Evolutionary conservation across 2,113 vertebrate genomes (phyloP).

Genomic region (Nymphicus hollandicus): DNA sequence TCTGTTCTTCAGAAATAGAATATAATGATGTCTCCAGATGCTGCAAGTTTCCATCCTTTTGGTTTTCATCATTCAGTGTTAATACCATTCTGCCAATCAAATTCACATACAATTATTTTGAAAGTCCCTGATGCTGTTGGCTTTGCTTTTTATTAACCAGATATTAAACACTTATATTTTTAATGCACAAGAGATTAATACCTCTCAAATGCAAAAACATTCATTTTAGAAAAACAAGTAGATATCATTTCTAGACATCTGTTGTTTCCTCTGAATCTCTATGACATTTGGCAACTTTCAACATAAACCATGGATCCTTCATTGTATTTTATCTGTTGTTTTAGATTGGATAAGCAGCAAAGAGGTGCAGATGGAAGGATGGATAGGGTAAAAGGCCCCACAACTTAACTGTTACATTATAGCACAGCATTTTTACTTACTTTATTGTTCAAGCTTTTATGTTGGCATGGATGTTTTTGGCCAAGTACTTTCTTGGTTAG

Average conservation of each 20-base stretch:
- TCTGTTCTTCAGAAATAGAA: background rate
- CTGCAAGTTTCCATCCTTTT: conserved; percentile 4
- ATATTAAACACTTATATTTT: conserved; percentile 34
- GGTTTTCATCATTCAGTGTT: conserved; percentile 20
- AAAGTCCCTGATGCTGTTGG: background rate
- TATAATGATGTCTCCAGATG: conserved; percentile 16
- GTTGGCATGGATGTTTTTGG: background rate
- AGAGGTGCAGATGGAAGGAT: background rate
- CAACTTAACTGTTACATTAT: background rate
- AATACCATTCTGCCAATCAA: conserved; percentile 26
- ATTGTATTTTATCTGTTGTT: background rate
- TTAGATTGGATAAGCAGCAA: background rate
- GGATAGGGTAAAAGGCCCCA: background rate
- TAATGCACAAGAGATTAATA: background rate
- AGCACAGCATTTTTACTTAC: background rate
- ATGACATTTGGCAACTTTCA: background rate
- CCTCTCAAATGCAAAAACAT: background rate
- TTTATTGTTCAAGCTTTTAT: background rate
- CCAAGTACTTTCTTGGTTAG: background rate
- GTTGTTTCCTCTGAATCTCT: background rate
- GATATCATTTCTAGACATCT: background rate
- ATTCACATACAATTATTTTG: conserved; percentile 10
- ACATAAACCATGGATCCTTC: background rate
- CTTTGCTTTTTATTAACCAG: conserved; percentile 4
- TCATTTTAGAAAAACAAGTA: background rate